A percentile compares a stretch with the other conserved stretches of the same genome.
Conservation (phyloP, 1,140 invertebrate species). For the Bombus vancouverensis region DNA sequence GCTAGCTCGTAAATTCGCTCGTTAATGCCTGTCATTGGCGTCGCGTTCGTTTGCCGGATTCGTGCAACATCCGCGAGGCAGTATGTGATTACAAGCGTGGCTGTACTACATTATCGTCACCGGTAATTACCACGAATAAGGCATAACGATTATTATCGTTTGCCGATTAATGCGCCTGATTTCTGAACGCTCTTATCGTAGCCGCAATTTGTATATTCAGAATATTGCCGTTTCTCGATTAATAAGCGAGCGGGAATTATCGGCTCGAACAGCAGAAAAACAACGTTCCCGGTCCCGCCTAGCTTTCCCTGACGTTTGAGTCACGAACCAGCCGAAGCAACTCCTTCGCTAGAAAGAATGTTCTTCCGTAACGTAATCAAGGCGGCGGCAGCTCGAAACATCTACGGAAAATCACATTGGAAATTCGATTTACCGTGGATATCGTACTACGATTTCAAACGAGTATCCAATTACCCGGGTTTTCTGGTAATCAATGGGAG, state of each 20-base stretch:
- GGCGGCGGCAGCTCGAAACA: no score
- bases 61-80: constrained; percentile 31
- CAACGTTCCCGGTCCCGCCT: neutral
- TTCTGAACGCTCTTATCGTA: constrained; percentile 16
- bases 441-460: neutral
- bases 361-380: neutral
- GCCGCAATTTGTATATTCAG: constrained; percentile 24
- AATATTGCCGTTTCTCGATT: constrained; percentile 42
- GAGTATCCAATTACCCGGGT: neutral
- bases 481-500: constrained; percentile 29
- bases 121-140: constrained; percentile 53
- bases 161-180: constrained; percentile 48
- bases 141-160: constrained; percentile 53
- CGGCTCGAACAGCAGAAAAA: neutral
- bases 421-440: neutral
- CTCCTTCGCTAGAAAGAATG: neutral
- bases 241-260: constrained; percentile 46
- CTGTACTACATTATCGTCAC: constrained; percentile 49
- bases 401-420: neutral
- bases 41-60: constrained; percentile 20
- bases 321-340: constrained; percentile 28
- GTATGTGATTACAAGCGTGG: constrained; percentile 45
- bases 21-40: constrained; percentile 40
- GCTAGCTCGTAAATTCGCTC: constrained; percentile 23
- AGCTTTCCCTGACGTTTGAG: constrained; percentile 17